Evolutionary conservation across 30 jellyfish, hydroid and myxozoan species (phyloP).

Genomic region (Mastigias papua): DNA sequence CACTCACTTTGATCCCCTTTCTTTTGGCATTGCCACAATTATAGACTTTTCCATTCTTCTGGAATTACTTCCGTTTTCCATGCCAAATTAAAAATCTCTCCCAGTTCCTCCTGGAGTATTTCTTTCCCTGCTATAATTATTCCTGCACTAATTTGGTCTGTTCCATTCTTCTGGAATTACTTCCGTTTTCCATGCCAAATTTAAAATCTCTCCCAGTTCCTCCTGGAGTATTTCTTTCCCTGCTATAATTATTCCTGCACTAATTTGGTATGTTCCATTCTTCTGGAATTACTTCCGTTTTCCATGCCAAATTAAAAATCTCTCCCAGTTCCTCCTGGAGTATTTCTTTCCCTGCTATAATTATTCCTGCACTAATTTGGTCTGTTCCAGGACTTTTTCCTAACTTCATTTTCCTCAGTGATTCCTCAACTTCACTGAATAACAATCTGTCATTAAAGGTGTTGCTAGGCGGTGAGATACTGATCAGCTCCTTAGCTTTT

Average conservation of each 20-base stretch:
- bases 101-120: not conserved
- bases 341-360: conserved; percentile 17
- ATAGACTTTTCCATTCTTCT: not conserved
- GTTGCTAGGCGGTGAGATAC: not conserved
- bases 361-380: not conserved
- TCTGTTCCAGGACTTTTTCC: conserved; percentile 19
- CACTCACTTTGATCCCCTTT: not conserved
- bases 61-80: not conserved
- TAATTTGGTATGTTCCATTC: conserved; percentile 5
- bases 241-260: conserved; percentile 5
- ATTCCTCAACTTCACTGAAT: not conserved
- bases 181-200: not conserved
- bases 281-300: not conserved
- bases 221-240: conserved; percentile 3
- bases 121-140: conserved; percentile 20
- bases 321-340: not conserved
- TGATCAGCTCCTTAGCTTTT: not conserved
- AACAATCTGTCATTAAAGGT: not conserved
- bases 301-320: not conserved
- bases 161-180: not conserved
- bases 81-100: not conserved
- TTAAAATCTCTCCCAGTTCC: not conserved
- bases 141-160: conserved; percentile 8
- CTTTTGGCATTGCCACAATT: not conserved
- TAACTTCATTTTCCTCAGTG: conserved; percentile 11